A percentile compares a stretch with the other conserved stretches of the same genome.
phyloP scores from a whole-genome alignment of 2,797 vertebrate genomes.

The Tinamus major region DNA sequence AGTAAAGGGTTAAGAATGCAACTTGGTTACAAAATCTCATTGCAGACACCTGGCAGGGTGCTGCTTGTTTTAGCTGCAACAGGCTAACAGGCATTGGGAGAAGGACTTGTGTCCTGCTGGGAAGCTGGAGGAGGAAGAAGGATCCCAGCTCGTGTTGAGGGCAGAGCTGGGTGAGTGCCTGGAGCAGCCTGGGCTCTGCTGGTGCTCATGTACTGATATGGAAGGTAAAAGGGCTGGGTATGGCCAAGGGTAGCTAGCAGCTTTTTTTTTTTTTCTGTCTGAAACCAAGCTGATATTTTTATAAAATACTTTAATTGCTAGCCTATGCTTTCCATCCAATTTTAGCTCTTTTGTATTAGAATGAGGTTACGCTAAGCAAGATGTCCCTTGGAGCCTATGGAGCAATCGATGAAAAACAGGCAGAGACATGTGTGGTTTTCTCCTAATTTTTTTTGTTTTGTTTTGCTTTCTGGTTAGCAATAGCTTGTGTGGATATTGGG shows the following conservation, averaged over 20 bases:
- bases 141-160: neutral
- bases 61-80: neutral
- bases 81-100: neutral
- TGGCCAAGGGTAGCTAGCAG: accelerated
- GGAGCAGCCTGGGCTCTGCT: accelerated
- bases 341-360: neutral
- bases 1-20: neutral
- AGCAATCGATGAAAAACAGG: neutral
- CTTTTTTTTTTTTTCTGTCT: accelerated
- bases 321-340: too few relatives aligned
- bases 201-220: accelerated
- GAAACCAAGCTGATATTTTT: neutral
- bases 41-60: neutral
- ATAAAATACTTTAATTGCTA: neutral
- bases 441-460: neutral
- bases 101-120: accelerated
- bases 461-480: neutral
- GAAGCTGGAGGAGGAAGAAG: neutral
- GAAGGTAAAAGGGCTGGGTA: accelerated
- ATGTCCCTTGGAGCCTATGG: neutral
- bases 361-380: too few relatives aligned
- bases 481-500: neutral
- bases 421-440: too few relatives aligned
- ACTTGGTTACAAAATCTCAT: accelerated
- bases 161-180: neutral